phyloP scores from a whole-genome alignment of 2,888 invertebrate species.

The Ormia ochracea region DNA sequence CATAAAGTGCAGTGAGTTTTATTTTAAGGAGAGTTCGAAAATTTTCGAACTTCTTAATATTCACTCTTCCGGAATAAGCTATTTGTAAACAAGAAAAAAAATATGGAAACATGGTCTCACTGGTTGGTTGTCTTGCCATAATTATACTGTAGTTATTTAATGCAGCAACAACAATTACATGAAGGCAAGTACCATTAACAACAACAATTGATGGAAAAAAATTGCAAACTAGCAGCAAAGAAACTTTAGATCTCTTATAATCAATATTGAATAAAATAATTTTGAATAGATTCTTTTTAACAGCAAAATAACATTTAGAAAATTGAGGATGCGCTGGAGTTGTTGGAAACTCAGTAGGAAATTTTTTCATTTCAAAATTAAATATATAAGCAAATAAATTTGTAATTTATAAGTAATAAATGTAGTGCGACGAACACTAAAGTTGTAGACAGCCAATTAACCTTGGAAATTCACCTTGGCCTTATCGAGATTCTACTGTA shows the following conservation, averaged over 20 bases:
- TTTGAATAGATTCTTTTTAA: conserved; percentile 28
- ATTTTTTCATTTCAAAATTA: not conserved
- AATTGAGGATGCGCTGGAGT: conserved; percentile 1
- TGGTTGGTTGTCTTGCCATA: conserved; percentile 20
- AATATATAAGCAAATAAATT: too few relatives aligned
- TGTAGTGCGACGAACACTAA: too few relatives aligned
- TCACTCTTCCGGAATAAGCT: too few relatives aligned
- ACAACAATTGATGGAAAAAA: conserved; percentile 4
- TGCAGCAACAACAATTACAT: not conserved
- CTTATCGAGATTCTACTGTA: too few relatives aligned
- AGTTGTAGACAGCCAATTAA: too few relatives aligned
- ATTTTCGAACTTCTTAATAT: too few relatives aligned
- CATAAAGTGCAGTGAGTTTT: too few relatives aligned
- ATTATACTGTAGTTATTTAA: conserved; percentile 43
- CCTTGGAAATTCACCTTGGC: too few relatives aligned
- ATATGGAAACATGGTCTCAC: too few relatives aligned
- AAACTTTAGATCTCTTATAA: conserved; percentile 48
- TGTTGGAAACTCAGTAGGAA: not conserved
- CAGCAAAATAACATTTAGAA: conserved; percentile 42
- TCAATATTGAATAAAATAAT: conserved; percentile 49
- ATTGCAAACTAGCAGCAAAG: conserved; percentile 43
- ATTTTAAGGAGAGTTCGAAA: too few relatives aligned
- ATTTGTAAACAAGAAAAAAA: too few relatives aligned
- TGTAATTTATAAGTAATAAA: too few relatives aligned
- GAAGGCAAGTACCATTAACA: not conserved